Base-by-base conservation (phyloP, 2,113 vertebrate species). In the Theropithecus gelada region DNA sequence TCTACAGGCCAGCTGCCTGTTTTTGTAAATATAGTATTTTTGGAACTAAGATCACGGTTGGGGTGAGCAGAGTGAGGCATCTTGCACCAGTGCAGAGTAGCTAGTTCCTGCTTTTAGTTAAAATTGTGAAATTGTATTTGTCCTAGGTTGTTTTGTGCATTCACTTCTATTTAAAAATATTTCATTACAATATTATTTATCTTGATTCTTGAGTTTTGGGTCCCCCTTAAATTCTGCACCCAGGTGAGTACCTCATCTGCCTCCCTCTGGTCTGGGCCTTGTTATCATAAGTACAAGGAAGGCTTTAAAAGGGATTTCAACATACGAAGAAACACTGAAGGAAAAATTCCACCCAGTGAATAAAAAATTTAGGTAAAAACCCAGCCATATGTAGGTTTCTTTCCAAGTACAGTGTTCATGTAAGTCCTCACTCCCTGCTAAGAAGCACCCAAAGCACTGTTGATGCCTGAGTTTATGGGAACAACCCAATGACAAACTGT, bases 261-360 rank as follows among this genome's bases (percentile, higher is more conserved):
- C 45, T 84, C 5, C 30, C 32, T 12, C 66, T 72, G 12, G 25
- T 78, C 79, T 52, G 30, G 76, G 43, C 25, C 16, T 10, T 40
- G 20, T 38, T 92, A 52, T 93, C 91, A 96, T 92, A 97, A 96
- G 90, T 96, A 84, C 92, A 98, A 97, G 72, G 96, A 94, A 95
- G 43, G 94, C 90, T 95, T 98, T 88, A 70, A 96, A 88, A 97
- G 87, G 95, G 38, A 59, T 97, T 88, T 92, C 96, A 97, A 92
- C 43, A 61, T 82, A 82, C 83, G 96, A 95, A 94, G 50, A 40
- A 92, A 5, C 82, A 79, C 78, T 78, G 80, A 75, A 94, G 84
- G 82, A 97, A 95, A 55, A 18, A 43, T 92, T 88, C 92, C 59
- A 61, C 32, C 59, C 85, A 97, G 61, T 96, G 97, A 97, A 96